Percentiles rank a stretch among this genome's conserved stretches.
Conservation (phyloP, 2,113 vertebrate species). For the Ictalurus punctatus region DNA sequence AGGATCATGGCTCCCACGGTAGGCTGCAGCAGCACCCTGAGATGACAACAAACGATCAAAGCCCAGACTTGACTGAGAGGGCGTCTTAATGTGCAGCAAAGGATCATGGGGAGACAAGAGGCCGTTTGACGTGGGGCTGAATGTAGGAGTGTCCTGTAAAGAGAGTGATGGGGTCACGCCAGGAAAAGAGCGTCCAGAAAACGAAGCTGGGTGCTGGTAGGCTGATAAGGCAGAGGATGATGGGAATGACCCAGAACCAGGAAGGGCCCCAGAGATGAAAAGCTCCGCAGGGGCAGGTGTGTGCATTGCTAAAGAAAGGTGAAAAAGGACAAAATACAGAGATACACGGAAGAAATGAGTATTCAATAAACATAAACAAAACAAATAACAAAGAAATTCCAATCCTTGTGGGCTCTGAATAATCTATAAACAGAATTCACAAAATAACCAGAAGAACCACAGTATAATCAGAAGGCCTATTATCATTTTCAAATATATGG, state of each 20-base stretch:
- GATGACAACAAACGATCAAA: slow-evolving; percentile 79
- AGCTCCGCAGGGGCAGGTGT: slow-evolving; percentile 91
- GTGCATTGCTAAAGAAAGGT: slow-evolving; percentile 84
- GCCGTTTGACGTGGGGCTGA: slow-evolving; percentile 89
- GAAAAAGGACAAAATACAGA: slow-evolving; percentile 28
- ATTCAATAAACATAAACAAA: not conserved
- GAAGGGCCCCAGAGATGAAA: slow-evolving; percentile 91
- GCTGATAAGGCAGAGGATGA: slow-evolving; percentile 93
- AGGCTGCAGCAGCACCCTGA: slow-evolving; percentile 75
- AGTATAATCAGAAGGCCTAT: not conserved
- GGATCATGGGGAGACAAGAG: slow-evolving; percentile 86
- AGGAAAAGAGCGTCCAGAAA: slow-evolving; percentile 89
- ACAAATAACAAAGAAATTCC: not conserved
- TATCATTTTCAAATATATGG: slow-evolving; percentile 26
- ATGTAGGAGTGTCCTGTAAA: slow-evolving; percentile 88
- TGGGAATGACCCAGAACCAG: slow-evolving; percentile 89
- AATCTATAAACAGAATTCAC: not conserved
- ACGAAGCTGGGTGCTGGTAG: slow-evolving; percentile 93
- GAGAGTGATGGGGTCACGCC: slow-evolving; percentile 81
- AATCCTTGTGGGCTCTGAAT: not conserved
- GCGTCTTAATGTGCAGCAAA: slow-evolving; percentile 82
- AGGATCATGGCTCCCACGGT: slow-evolving; percentile 77
- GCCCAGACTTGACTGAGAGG: slow-evolving; percentile 77
- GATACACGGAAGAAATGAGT: not conserved
- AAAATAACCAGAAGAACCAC: not conserved